Conservation (phyloP, 2,797 vertebrate species). For the Centroberyx gerrardi region DNA sequence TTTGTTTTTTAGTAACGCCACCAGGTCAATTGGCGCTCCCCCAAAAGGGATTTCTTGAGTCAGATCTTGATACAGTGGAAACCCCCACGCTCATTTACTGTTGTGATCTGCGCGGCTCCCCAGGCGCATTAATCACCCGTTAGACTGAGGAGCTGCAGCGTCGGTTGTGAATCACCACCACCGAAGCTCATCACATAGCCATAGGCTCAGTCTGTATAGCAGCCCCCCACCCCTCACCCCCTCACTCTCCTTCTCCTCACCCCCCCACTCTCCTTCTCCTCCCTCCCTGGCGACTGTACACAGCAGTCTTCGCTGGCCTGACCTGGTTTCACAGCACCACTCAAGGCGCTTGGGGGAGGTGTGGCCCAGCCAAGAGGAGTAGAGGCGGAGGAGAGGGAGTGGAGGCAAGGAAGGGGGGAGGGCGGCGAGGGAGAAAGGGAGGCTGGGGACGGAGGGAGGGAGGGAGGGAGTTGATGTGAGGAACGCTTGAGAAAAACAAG, state of each 20-base stretch:
- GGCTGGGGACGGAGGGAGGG: conserved; percentile 20
- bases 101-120: conserved; percentile 40
- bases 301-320: conserved; percentile 59
- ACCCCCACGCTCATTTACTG: conserved; percentile 38
- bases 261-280: conserved; percentile 24
- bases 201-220: conserved; percentile 34
- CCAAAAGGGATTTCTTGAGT: conserved; percentile 40
- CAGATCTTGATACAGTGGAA: conserved; percentile 34
- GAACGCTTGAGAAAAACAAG: conserved; percentile 49
- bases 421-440: conserved; percentile 10
- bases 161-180: conserved; percentile 50
- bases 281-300: conserved; percentile 57
- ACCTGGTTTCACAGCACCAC: conserved; percentile 77
- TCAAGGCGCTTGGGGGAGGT: conserved; percentile 47
- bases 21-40: conserved; percentile 35
- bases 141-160: conserved; percentile 19
- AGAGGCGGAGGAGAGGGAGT: conserved; percentile 5
- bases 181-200: conserved; percentile 32
- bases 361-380: conserved; percentile 46
- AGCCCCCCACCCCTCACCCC: not conserved
- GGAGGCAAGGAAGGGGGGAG: conserved; percentile 5
- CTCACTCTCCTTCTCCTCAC: conserved; percentile 12
- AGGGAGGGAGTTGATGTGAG: conserved; percentile 18
- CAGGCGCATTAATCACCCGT: conserved; percentile 56
- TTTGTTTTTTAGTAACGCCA: conserved; percentile 11